Evolutionary conservation across 2,888 invertebrate genomes (phyloP).

Genomic region (Lysandra coridon): DNA sequence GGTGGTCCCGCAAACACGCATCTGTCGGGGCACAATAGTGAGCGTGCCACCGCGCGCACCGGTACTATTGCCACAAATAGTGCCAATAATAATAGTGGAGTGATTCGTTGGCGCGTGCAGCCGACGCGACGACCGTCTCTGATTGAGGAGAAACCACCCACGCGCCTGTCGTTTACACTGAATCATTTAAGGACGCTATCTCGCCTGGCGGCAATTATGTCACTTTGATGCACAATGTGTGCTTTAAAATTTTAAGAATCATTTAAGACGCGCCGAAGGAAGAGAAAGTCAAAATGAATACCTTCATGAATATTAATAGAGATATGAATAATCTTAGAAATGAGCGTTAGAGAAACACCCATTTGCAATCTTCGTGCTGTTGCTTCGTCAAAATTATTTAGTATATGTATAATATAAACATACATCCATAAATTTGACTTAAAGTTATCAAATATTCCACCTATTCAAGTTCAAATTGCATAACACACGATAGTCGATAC

Average conservation of each 20-base stretch:
- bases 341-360: background rate
- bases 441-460: background rate
- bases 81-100: slow-evolving; percentile 62
- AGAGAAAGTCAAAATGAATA: slow-evolving; percentile 18
- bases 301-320: slow-evolving; percentile 17
- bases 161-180: slow-evolving; percentile 54
- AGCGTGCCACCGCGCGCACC: slow-evolving; percentile 36
- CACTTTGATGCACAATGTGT: slow-evolving; percentile 16
- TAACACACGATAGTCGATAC: background rate
- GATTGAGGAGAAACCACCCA: slow-evolving; percentile 75
- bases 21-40: slow-evolving; percentile 44
- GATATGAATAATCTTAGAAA: slow-evolving; percentile 19
- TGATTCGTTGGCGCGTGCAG: slow-evolving; percentile 63
- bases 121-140: slow-evolving; percentile 63
- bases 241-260: slow-evolving; percentile 4
- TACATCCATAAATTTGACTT: background rate
- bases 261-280: slow-evolving; percentile 5
- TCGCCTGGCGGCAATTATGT: slow-evolving; percentile 24
- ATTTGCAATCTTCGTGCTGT: background rate
- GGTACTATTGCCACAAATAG: slow-evolving; percentile 60
- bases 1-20: slow-evolving; percentile 46
- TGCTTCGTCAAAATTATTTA: background rate
- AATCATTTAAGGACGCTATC: slow-evolving; percentile 28
- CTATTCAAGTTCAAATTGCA: background rate
- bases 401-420: background rate